Evolutionary conservation across 2,888 invertebrate species (phyloP), one percentile per base, ranked within the genome.

Genomic region (Heliconius erato): DNA sequence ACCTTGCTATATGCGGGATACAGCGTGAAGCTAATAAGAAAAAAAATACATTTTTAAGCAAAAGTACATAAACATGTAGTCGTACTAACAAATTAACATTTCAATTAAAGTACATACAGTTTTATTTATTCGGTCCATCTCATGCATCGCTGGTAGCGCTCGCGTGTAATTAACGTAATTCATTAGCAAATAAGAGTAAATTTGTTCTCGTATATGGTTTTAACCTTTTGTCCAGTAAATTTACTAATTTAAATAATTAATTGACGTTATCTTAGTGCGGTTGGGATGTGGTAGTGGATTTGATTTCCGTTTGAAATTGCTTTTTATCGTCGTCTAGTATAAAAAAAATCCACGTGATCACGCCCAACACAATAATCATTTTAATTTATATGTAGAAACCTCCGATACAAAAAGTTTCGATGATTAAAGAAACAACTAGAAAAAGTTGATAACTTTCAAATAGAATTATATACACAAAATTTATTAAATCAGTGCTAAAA

Each of bases 181-280:
- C 74, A 63, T 59, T 35, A 76, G n/a, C 74, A 35, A 76, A 76
- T 59, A 76, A 32, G 59, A 59, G 74, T 63, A 16, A 35, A 76
- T 76, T 76, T 59, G 54, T 23, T 1, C 40, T 40, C 40, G 40
- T 40, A 76, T 63, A 59, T 76, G 59, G 54, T n/a, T 65, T 76
- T 32, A 54, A 76, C 59, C 35, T 63, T 59, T 76, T n/a, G 5
- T 65, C n/a, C 54, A 23, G 19, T 54, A 54, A 54, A 54, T 54
- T 7, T 54, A 54, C 54, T 54, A 63, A 63, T n/a, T 63, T 63
- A 7, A 2, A n/a, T n/a, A 63, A n/a, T 63, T n/a, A n/a, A 63
- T n/a, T 63, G n/a, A 63, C n/a, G n/a, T 11, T 63, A n/a, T 63
- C n/a, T 63, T n/a, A 63, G 63, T 63, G 59, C 9, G 11, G n/a